Evolutionary conservation across 2,113 vertebrate species (phyloP), one percentile per base, ranked within the genome.

Genomic region (Hippocampus comes): DNA sequence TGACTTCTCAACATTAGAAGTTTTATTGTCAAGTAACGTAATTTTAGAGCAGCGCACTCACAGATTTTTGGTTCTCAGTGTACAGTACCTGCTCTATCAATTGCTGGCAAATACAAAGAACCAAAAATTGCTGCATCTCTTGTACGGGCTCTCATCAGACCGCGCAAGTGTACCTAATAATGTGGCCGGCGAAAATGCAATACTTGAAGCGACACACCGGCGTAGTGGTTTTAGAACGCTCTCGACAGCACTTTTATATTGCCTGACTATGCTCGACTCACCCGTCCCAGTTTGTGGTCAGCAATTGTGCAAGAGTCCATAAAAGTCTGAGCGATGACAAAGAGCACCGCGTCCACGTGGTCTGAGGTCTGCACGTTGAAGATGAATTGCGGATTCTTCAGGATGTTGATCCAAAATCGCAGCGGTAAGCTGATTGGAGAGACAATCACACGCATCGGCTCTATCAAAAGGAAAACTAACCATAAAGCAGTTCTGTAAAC

Each of bases 221-320:
- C 4, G 43, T 46, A 30, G 25, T 46, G 20, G n/a, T 67, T 75
- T 59, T 10, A 12, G 25, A 30, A 55, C 15, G 53, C 10, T 56
- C 67, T 34, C n/a, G 30, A 4, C 23, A 63, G 46, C 4, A 43
- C 34, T 55, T 72, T 8, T 9, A n/a, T 61, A 30, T 3, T 67
- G 53, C 4, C 17, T 2, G 12, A 14, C n/a, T 64, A 20, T 23
- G 66, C 27, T 60, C 0, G 46, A 23, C 91, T 89, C 75, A 99
- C 97, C 94, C 96, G 90, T 72, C 97, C 97, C 84, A 99, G 91
- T 84, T 99, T 99, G 88, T 99, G 97, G 79, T 99, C 97, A 5
- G 96, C 96, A 53, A 98, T 93, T n/a, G 97, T 99, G 76, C 97
- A 99, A 68, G 97, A 97, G 42, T 99, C 97, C 96, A 99, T 98